Evolutionary conservation across 2,797 vertebrate genomes (phyloP), one percentile per base, ranked within the genome.

Genomic region (Sebastes ruberrimus): DNA sequence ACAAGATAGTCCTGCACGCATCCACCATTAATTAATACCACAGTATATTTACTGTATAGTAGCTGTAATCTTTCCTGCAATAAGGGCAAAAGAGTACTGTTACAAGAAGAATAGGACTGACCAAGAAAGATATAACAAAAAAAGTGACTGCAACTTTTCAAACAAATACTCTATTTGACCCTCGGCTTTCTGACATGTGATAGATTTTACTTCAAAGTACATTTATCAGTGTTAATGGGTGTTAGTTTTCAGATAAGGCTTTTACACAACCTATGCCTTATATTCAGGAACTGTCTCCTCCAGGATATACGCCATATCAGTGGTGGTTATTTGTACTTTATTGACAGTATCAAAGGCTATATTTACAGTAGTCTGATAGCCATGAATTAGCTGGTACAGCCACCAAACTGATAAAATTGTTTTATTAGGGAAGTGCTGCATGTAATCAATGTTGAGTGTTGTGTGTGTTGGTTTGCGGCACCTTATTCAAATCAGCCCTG

Each of bases 341-440:
- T 53, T 75, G 49, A 49, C 57, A 33, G 30, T 77, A 57, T 85
- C 79, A 81, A 3, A 35, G n/a, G 27, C 67, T 83, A 53, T 89
- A 57, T 89, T 89, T 83, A 76, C 60, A 85, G 55, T 7, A 11
- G 52, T 16, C 20, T 84, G 80, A 87, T 63, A 78, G 61, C 25
- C 55, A 28, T 68, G 35, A 76, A 81, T 82, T 64, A 64, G 68
- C 55, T 14, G 22, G 18, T 53, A 23, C 28, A 49, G 57, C 30
- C 74, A 67, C 22, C 28, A 76, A 81, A 74, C 75, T 71, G 63
- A 81, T 86, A 60, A 59, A 74, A 46, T 10, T 1, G 4, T 57
- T 60, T 66, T 62, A 69, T 74, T 32, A 74, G 22, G 33, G 16
- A 66, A 30, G 20, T 32, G 18, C 22, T 82, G 11, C 2, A 30